These are phyloP conservation scores for Drosophila guanche DNA, from an alignment of 1,140 invertebrate species.

Conservation along the genomic window DNA sequence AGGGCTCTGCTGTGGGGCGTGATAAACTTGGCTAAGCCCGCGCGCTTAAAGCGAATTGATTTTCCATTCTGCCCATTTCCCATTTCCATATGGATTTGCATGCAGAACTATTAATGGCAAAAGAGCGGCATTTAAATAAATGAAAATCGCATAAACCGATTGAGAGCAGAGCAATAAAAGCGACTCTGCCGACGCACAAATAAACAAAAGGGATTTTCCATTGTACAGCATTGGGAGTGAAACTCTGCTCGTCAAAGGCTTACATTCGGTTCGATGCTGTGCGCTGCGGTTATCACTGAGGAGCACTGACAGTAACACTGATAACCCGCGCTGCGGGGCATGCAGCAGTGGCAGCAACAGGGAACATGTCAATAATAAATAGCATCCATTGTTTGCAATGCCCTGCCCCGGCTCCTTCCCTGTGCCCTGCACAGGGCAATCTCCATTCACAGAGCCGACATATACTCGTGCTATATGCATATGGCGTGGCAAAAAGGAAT, in stretches of 20 bases:
- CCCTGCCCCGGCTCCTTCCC: constrained; percentile 15
- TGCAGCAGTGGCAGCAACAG: constrained; percentile 8
- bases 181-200: constrained; percentile 49
- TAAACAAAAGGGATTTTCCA: constrained; percentile 29
- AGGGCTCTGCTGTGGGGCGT: constrained; percentile 47
- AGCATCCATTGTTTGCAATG: constrained; percentile 70
- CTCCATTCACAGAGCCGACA: neutral
- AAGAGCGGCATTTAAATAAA: constrained; percentile 70
- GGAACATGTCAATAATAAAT: constrained; percentile 76
- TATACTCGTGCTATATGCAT: constrained; percentile 1
- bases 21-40: constrained; percentile 69
- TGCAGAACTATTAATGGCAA: constrained; percentile 41
- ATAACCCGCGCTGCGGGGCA: constrained; percentile 65
- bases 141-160: constrained; percentile 71
- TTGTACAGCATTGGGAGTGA: no score
- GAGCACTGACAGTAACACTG: constrained; percentile 60
- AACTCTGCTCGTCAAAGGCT: constrained; percentile 58
- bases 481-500: constrained; percentile 49
- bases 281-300: constrained; percentile 66
- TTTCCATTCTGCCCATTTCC: constrained; percentile 8
- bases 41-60: constrained; percentile 44
- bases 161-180: constrained; percentile 42
- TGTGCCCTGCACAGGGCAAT: constrained; percentile 36
- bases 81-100: constrained; percentile 16
- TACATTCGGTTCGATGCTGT: constrained; percentile 19